Conservation (phyloP, 2,888 invertebrate genomes). For the Tipula helvola region DNA sequence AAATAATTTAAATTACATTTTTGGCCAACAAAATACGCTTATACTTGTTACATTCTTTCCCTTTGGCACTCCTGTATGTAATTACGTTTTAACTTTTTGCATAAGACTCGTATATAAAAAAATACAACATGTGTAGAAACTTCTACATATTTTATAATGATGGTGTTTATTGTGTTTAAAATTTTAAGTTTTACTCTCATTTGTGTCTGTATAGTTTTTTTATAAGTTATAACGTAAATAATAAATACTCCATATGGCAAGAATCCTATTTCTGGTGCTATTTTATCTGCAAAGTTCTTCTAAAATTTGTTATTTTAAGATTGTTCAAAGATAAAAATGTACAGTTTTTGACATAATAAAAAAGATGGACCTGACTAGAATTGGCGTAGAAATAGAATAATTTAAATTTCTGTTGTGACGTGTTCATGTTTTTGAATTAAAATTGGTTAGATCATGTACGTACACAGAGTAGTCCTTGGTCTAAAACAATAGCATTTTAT, state of each 20-base stretch:
- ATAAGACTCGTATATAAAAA: too few relatives aligned
- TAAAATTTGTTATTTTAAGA: not conserved
- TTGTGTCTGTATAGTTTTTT: not conserved
- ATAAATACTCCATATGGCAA: not conserved
- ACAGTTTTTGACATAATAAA: not conserved
- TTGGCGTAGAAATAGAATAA: too few relatives aligned
- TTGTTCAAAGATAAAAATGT: not conserved
- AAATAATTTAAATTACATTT: too few relatives aligned
- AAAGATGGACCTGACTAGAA: not conserved
- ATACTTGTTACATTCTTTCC: too few relatives aligned
- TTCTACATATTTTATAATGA: not conserved
- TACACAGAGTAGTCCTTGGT: not conserved
- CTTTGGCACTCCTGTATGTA: too few relatives aligned
- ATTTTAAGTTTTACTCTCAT: not conserved
- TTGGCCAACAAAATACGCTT: too few relatives aligned
- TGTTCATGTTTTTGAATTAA: too few relatives aligned
- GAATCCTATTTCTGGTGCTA: not conserved
- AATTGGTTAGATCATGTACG: too few relatives aligned
- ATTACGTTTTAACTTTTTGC: too few relatives aligned
- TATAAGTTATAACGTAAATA: not conserved
- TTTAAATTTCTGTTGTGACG: too few relatives aligned
- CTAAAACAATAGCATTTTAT: not conserved
- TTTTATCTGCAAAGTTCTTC: not conserved
- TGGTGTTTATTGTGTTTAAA: not conserved
- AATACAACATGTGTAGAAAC: too few relatives aligned